Evolutionary conservation across 2,797 vertebrate genomes (phyloP).

Genomic region (Cheirogaleus major): DNA sequence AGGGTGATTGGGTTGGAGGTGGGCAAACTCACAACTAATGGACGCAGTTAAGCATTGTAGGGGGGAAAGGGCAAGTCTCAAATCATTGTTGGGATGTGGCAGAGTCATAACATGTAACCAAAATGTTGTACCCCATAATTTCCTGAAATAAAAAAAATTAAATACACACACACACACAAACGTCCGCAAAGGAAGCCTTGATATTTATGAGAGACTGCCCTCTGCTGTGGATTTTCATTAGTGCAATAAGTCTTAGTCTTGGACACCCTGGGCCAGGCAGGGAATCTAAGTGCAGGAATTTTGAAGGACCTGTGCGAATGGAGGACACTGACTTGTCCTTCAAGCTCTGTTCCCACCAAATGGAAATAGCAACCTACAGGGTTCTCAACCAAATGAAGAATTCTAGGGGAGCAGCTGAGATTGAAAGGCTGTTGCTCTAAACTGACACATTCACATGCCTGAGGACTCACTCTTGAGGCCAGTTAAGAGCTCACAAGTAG

Average conservation of each 20-base stretch:
- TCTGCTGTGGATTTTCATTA: constrained; percentile 82
- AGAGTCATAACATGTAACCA: too few relatives aligned
- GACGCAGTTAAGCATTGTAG: too few relatives aligned
- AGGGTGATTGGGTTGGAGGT: too few relatives aligned
- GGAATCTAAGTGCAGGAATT: background rate
- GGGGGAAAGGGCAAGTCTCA: too few relatives aligned
- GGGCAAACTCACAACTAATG: too few relatives aligned
- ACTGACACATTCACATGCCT: background rate
- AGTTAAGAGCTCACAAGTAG: background rate
- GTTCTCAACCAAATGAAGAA: background rate
- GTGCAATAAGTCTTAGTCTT: background rate
- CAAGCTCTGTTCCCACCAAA: background rate
- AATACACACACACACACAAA: too few relatives aligned
- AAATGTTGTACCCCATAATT: too few relatives aligned
- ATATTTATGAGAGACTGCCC: constrained; percentile 77
- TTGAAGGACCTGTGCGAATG: background rate
- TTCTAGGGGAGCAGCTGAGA: background rate
- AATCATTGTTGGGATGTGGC: too few relatives aligned
- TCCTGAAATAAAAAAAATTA: too few relatives aligned
- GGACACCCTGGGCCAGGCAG: background rate
- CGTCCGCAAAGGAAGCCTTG: background rate
- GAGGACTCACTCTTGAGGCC: background rate
- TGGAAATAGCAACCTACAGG: background rate
- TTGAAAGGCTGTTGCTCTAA: background rate
- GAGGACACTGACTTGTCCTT: background rate